A percentile compares a stretch with the other conserved stretches of the same genome.
These are phyloP conservation scores for Phrixothrix hirtus DNA, from an alignment of 2,888 invertebrate genomes.

Conservation along the genomic window DNA sequence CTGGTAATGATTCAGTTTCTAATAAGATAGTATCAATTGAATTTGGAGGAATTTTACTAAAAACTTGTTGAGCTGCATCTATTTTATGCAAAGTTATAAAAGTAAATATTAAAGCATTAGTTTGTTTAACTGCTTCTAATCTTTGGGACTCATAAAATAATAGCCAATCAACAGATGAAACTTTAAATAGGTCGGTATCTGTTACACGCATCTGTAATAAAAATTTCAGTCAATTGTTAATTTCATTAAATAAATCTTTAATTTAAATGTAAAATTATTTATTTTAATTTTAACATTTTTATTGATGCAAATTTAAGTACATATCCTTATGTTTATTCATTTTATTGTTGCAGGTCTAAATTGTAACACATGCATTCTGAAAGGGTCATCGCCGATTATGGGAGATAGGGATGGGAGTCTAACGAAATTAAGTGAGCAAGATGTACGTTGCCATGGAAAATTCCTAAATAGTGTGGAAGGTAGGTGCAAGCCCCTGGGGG, in stretches of 20 bases:
- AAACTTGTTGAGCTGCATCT: constrained; percentile 78
- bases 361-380: too few species aligned
- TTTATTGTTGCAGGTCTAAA: too few species aligned
- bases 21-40: constrained; percentile 63
- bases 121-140: constrained; percentile 80
- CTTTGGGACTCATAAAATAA: constrained; percentile 77
- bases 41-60: constrained; percentile 72
- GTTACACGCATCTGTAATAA: constrained; percentile 57
- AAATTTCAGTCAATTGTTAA: neutral
- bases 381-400: too few species aligned
- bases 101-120: constrained; percentile 85
- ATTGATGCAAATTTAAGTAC: neutral
- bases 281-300: neutral
- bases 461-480: too few species aligned
- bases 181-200: constrained; percentile 71
- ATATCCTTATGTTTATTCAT: too few species aligned
- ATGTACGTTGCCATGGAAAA: neutral
- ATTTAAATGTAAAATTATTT: neutral
- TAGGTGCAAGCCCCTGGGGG: too few species aligned
- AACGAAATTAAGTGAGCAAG: too few species aligned
- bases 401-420: too few species aligned
- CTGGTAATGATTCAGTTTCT: constrained; percentile 56
- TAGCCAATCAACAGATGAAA: constrained; percentile 85
- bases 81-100: constrained; percentile 82
- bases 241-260: neutral